Evolutionary conservation across 92 coral and sea anemone species (phyloP).

Genomic region (Paragorgia papillata): DNA sequence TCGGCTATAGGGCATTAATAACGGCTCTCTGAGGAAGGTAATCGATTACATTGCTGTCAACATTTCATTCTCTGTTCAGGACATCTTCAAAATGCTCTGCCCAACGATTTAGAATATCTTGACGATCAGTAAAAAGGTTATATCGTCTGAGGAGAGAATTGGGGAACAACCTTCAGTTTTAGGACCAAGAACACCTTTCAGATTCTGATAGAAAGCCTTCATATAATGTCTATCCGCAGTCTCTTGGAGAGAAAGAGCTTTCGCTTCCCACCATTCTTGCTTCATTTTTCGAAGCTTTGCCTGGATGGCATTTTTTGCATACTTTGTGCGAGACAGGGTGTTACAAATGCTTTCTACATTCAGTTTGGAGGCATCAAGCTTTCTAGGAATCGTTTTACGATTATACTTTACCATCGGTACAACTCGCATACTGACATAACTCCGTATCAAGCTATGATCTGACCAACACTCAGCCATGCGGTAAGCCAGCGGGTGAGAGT

Average conservation of each 20-base stretch:
- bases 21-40: conserved; percentile 40
- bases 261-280: too few relatives aligned
- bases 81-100: conserved; percentile 2
- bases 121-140: neutral
- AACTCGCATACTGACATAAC: too few relatives aligned
- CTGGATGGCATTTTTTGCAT: too few relatives aligned
- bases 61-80: conserved; percentile 21
- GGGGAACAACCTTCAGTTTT: neutral
- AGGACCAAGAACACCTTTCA: conserved; percentile 12
- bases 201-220: conserved; percentile 19
- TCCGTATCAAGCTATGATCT: too few relatives aligned
- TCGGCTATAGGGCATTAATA: conserved; percentile 3
- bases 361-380: too few relatives aligned
- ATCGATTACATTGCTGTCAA: conserved; percentile 42
- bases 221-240: conserved; percentile 10
- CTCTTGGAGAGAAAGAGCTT: neutral
- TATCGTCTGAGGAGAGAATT: neutral
- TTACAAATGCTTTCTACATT: too few relatives aligned
- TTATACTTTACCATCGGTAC: too few relatives aligned
- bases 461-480: too few relatives aligned
- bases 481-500: too few relatives aligned
- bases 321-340: too few relatives aligned
- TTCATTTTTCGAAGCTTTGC: too few relatives aligned
- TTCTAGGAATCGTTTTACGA: too few relatives aligned
- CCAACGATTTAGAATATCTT: conserved; percentile 27